Evolutionary conservation across 2,888 invertebrate species (phyloP), one percentile per base, ranked within the genome.

Genomic region (Ernsta delagoae): DNA sequence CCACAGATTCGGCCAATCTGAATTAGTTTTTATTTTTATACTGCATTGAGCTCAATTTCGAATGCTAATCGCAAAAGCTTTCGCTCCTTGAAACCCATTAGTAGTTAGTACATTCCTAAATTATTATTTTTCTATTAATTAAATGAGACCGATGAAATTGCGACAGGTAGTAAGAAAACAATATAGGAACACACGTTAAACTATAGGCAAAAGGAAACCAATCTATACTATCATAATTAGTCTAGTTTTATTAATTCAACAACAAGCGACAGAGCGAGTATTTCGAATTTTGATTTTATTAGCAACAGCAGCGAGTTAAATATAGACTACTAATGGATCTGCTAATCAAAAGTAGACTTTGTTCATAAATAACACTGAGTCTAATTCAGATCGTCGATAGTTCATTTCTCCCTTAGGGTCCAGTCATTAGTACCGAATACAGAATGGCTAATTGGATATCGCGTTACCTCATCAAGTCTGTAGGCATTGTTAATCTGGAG

Each of bases 361-460:
- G 34, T 56, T 43, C 56, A n/a, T n/a, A n/a, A 54, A 12, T 16
- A 1, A 4, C 39, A 9, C 12, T 61, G n/a, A 41, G 63, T 54
- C 41, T 31, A 54, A 54, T 39, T 54, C n/a, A 8, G 8, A n/a
- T 4, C 16, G 50, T 8, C 12, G 53, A 24, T 2, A 1, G 41
- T 24, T 62, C n/a, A 41, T 11, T n/a, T 8, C 34, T 56, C 48
- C 61, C 63, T 41, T 5, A 45, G 45, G 60, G 54, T 63, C 63
- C 31, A 36, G 39, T 54, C 63, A 53, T 63, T 63, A 63, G 63
- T 24, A 31, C 45, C 63, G 11, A 63, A 53, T 54, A 41, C 63
- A 43, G 41, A 61, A n/a, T 41, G 54, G 16, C 63, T 63, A 63
- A 63, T 63, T 63, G 63, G 63, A 54, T 63, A 63, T 63, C 53